Conservation (phyloP, 2,797 vertebrate genomes). For the Melanotaenia parkinsoni region DNA sequence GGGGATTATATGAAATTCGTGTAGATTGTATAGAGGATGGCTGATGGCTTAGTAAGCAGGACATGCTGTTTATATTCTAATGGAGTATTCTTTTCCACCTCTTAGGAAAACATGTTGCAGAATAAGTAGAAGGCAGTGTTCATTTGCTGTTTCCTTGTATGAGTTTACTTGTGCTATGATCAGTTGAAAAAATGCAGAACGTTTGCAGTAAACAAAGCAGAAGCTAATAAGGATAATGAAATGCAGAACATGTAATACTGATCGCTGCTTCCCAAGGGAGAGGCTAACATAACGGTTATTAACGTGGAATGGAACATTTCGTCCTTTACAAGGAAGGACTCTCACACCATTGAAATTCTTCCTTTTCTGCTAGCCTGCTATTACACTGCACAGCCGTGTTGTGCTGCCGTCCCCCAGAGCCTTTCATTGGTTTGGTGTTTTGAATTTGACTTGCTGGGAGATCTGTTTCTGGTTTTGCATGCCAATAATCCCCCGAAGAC, state of each 20-base stretch:
- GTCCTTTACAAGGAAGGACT: constrained; percentile 32
- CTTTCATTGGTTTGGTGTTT: constrained; percentile 30
- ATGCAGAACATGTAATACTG: constrained; percentile 25
- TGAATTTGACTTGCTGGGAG: constrained; percentile 19
- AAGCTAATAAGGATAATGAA: constrained; percentile 36
- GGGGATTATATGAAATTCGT: constrained; percentile 7
- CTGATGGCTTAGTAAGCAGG: not conserved
- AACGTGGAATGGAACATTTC: constrained; percentile 44
- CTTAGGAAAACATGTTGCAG: not conserved
- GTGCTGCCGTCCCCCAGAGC: not conserved
- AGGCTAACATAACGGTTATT: constrained; percentile 28
- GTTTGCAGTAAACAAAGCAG: constrained; percentile 33
- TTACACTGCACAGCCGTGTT: constrained; percentile 46
- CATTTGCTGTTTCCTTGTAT: not conserved
- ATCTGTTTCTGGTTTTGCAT: constrained; percentile 34
- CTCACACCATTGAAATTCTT: constrained; percentile 21
- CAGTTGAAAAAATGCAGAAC: constrained; percentile 15
- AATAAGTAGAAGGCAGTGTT: not conserved
- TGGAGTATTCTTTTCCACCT: not conserved
- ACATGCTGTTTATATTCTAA: constrained; percentile 9
- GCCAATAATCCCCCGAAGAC: not conserved
- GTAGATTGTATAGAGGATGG: constrained; percentile 9
- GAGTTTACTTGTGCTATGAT: constrained; percentile 3
- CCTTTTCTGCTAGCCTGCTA: constrained; percentile 43
- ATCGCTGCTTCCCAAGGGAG: constrained; percentile 22